Base-by-base conservation (phyloP, 2,113 vertebrate genomes). In the Okapia johnstoni region DNA sequence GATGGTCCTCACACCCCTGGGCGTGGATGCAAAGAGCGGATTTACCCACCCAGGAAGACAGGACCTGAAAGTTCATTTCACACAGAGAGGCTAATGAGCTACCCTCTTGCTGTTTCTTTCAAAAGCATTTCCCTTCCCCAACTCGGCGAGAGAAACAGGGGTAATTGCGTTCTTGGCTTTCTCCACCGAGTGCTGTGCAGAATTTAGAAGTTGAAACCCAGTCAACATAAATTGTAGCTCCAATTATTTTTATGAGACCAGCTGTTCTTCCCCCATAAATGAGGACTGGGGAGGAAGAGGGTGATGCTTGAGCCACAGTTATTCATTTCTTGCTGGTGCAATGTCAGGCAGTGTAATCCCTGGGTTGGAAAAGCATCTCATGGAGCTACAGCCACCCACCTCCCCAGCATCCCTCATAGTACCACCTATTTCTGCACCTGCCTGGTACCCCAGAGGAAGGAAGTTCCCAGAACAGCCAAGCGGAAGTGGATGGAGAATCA, bases 211-310 rank as follows among this genome's bases (percentile, higher is more conserved):
- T 84, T 97, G 98, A 98, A 97, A 93, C 91, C 60, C 88, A 96
- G 97, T 98, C 97, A 97, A 97, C 86, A 83, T 97, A 97, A 98
- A 98, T 96, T 97, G 94, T 96, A 96, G 89, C 85, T 95, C 96
- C 96, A 97, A 97, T 97, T 97, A 98, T 97, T 98, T 98, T 98
- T 97, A 98, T 95, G 96, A 94, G 93, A 84, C 97, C 98, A 98
- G 97, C 97, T 98, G 98, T 94, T 96, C 94, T 81, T 83, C 88
- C 81, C 97, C 88, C 60, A 87, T 97, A 97, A 98, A 97, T 21
- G 96, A 95, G 85, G 90, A 40, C 77, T 36, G 26, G 90, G n/a
- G 81, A 93, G 88, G 66, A 89, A 86, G 63, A 85, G 36, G 48
- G 40, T 7, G 63, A 73, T 16, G 26, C 30, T 88, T 30, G 54